Conservation (phyloP, 2,113 vertebrate species). For the Noctilio leporinus region DNA sequence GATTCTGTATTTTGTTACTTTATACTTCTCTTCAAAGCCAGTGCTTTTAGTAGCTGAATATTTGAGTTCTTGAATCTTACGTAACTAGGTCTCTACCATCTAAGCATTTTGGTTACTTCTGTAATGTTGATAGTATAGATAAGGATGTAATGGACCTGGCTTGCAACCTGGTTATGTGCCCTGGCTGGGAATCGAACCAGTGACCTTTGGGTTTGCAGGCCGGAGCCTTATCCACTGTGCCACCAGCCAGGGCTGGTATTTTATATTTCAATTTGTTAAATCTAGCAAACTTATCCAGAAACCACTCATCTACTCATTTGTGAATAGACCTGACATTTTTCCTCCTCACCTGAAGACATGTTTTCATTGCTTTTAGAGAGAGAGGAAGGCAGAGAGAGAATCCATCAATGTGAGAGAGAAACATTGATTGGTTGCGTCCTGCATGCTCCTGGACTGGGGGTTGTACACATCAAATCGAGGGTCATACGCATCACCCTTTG, state of each 20-base stretch:
- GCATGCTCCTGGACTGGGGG: no score
- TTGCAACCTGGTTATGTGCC: no score
- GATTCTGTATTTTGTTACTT: neutral
- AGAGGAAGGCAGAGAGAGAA: no score
- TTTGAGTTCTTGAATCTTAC: neutral
- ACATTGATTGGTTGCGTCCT: no score
- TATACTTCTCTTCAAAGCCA: conserved; percentile 8
- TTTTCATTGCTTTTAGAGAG: neutral
- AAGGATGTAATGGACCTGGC: neutral
- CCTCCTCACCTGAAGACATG: no score
- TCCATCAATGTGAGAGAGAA: no score
- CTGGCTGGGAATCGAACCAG: no score
- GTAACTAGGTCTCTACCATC: neutral
- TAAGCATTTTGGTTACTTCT: neutral
- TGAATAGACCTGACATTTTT: neutral
- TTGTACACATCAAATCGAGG: no score
- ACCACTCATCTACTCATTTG: neutral
- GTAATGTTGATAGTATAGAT: neutral
- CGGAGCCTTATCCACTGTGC: no score
- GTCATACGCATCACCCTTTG: no score
- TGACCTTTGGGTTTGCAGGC: no score
- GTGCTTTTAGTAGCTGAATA: neutral
- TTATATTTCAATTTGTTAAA: conserved; percentile 16
- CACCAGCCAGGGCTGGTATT: no score
- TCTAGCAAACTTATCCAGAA: neutral